These are phyloP conservation scores for Epistrophe grossulariae DNA, from an alignment of 2,888 invertebrate species.

Conservation along the genomic window DNA sequence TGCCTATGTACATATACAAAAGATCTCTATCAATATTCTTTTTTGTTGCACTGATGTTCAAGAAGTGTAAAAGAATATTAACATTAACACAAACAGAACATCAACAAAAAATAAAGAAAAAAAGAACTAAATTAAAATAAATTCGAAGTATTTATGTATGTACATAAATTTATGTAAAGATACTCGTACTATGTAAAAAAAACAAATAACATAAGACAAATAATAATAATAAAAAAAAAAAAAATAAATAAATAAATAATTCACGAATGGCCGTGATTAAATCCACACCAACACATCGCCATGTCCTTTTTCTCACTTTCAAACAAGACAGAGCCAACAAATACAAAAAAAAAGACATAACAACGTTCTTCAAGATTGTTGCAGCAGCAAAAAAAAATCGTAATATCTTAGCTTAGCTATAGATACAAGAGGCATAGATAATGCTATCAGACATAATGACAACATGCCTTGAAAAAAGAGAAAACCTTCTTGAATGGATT, in stretches of 20 bases:
- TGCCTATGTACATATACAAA: slow-evolving; percentile 44
- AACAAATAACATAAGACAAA: slow-evolving; percentile 46
- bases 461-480: slow-evolving; percentile 46
- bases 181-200: not conserved
- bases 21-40: slow-evolving; percentile 62
- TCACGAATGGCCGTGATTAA: slow-evolving; percentile 67
- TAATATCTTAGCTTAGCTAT: slow-evolving; percentile 26
- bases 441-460: slow-evolving; percentile 72
- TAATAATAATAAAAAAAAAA: slow-evolving; percentile 30
- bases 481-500: slow-evolving; percentile 71
- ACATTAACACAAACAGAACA: not conserved
- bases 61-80: slow-evolving; percentile 53
- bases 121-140: slow-evolving; percentile 49
- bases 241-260: slow-evolving; percentile 59
- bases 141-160: slow-evolving; percentile 40
- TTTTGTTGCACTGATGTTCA: slow-evolving; percentile 31
- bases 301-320: slow-evolving; percentile 55
- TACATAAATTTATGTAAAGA: slow-evolving; percentile 17
- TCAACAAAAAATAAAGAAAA: not conserved
- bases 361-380: slow-evolving; percentile 54
- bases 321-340: slow-evolving; percentile 23
- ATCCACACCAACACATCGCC: slow-evolving; percentile 54
- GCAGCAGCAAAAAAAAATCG: slow-evolving; percentile 20
- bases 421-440: slow-evolving; percentile 61
- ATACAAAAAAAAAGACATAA: slow-evolving; percentile 8